These are phyloP conservation scores for Squalus acanthias DNA, from an alignment of 2,797 vertebrate species.

Conservation along the genomic window DNA sequence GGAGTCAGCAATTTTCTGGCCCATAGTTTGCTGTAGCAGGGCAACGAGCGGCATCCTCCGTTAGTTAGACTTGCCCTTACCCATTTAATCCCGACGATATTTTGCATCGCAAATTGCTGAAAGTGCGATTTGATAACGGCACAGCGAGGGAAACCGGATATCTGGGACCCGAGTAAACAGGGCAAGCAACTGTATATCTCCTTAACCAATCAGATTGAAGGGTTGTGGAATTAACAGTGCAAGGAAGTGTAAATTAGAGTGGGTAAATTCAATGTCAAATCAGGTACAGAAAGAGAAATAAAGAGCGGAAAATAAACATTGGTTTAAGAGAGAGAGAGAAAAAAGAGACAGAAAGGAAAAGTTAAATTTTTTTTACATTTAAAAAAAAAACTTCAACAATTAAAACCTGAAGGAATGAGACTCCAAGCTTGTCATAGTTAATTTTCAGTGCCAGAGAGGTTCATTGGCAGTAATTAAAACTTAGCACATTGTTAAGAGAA, in stretches of 20 bases:
- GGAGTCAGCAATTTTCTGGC: neutral
- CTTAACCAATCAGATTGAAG: neutral
- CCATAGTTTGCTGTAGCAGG: neutral
- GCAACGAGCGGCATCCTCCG: too few relatives aligned
- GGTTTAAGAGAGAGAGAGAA: neutral
- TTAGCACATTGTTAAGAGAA: neutral
- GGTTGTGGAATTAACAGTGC: neutral
- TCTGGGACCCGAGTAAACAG: too few relatives aligned
- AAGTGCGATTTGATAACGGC: neutral
- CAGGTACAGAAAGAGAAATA: neutral
- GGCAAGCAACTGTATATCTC: too few relatives aligned
- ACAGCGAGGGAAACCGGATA: neutral
- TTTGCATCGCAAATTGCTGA: neutral
- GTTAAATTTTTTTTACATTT: neutral
- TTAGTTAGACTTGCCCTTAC: neutral
- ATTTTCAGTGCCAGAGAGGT: neutral
- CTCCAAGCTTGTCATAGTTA: too few relatives aligned
- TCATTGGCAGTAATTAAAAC: neutral
- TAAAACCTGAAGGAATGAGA: neutral
- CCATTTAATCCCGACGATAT: neutral
- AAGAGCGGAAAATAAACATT: neutral
- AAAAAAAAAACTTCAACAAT: neutral
- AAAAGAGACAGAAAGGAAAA: neutral
- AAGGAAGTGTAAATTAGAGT: neutral
- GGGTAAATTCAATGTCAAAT: neutral